These are phyloP conservation scores for Wiebesia pumilae DNA, from an alignment of 1,140 invertebrate species.

Conservation along the genomic window DNA sequence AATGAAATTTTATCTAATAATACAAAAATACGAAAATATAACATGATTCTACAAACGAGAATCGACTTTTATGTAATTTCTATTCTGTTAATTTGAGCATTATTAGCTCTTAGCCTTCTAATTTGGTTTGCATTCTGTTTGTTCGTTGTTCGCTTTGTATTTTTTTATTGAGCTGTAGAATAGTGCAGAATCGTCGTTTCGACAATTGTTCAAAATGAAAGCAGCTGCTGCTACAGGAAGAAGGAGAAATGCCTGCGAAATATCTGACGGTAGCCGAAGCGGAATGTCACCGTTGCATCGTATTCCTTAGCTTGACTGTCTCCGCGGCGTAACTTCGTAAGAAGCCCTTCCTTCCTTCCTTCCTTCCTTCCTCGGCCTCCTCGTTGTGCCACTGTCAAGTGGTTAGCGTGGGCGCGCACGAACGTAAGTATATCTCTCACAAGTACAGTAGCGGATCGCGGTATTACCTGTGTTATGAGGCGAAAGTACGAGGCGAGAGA, in stretches of 20 bases:
- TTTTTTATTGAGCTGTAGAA: background rate
- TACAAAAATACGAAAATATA: no score
- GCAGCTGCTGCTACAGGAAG: background rate
- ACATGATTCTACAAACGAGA: no score
- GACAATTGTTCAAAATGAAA: background rate
- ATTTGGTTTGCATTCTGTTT: no score
- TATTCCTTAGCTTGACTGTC: background rate
- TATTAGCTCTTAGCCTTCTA: no score
- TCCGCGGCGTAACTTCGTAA: slow-evolving; percentile 28
- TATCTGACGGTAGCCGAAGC: background rate
- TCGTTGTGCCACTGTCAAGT: background rate
- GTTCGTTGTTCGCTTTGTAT: no score
- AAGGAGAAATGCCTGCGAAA: background rate
- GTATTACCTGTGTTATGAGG: slow-evolving; percentile 23
- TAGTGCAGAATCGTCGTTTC: background rate
- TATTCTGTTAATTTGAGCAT: no score
- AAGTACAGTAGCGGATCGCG: no score
- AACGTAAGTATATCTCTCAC: background rate
- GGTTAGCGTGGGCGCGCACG: background rate
- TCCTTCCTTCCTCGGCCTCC: background rate
- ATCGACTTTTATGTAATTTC: no score
- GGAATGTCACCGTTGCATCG: background rate
- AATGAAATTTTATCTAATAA: no score
- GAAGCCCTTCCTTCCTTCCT: slow-evolving; percentile 49
- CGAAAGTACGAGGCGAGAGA: background rate